Evolutionary conservation across 2,113 vertebrate species (phyloP).

Genomic region (Mesoclemmys tuberculata): DNA sequence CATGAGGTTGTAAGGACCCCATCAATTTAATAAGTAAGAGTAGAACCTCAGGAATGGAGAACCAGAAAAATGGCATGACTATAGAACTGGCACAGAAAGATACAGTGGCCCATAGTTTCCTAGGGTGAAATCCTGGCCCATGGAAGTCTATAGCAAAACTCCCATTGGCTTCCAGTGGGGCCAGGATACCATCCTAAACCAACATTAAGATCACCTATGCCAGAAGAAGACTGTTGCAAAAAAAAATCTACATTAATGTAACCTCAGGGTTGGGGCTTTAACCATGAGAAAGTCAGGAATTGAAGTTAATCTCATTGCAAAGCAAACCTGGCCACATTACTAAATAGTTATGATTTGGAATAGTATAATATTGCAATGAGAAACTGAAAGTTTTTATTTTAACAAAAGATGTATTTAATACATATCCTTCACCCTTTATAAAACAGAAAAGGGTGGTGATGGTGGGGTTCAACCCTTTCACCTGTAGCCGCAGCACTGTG

Average conservation of each 20-base stretch:
- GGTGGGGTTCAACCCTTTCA: background rate
- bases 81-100: slow-evolving; percentile 7
- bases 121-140: background rate
- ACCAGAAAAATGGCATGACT: background rate
- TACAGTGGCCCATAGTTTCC: slow-evolving; percentile 17
- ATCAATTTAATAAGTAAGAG: background rate
- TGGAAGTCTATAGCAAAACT: background rate
- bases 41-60: background rate
- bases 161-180: background rate
- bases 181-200: slow-evolving; percentile 4
- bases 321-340: background rate
- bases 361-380: background rate
- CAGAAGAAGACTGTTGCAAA: background rate
- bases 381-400: background rate
- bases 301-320: slow-evolving; percentile 13
- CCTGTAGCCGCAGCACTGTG: no score
- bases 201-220: background rate
- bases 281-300: background rate
- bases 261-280: background rate
- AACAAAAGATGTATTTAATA: background rate
- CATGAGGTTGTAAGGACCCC: background rate
- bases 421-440: background rate
- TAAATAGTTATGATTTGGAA: background rate
- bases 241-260: background rate
- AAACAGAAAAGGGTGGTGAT: background rate